Evolutionary conservation across 1,140 invertebrate genomes (phyloP), one percentile per base, ranked within the genome.

Genomic region (Atta cephalotes): DNA sequence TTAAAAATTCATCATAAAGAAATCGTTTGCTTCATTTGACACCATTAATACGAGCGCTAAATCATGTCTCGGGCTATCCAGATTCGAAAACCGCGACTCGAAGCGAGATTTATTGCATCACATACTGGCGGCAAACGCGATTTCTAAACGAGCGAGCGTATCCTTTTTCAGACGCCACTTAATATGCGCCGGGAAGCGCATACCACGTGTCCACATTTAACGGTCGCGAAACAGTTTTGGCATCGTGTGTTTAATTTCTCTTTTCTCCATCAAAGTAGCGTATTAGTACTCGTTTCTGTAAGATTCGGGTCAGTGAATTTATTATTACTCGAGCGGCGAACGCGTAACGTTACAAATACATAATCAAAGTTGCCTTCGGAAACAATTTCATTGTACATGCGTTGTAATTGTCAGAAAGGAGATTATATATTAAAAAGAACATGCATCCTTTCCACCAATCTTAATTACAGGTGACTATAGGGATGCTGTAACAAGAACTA

Each of bases 81-180:
- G 39, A 49, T 60, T 16, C 39, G 76, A 70, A 70, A 70, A 51
- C 16, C 6, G 14, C 18, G 49, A 28, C 39, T 68, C 66, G 25
- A 66, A 21, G 16, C 51, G 78, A 49, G 63, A 60, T 81, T 68
- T 70, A 70, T 81, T 86, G 63, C 63, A 35, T 81, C 58, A 80
- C 39, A 31, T 49, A 70, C 14, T 51, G 63, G 51, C 6, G 18
- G 25, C 28, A 45, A 86, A 31, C 28, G 65, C 78, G 85, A 86
- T 86, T 86, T 86, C 77, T 51, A 81, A 81, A 68, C 85, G 65
- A 79, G n/a, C 31, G 68, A 85, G 85, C 87, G 53, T 66, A 76
- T 87, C 91, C 71, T 72, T 91, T 88, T 74, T 80, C 74, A 89
- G 89, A 90, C 91, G 88, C 85, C 86, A 77, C 92, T 93, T 86